Evolutionary conservation across 2,113 vertebrate genomes (phyloP), one percentile per base, ranked within the genome.

Genomic region (Phrynosoma platyrhinos): DNA sequence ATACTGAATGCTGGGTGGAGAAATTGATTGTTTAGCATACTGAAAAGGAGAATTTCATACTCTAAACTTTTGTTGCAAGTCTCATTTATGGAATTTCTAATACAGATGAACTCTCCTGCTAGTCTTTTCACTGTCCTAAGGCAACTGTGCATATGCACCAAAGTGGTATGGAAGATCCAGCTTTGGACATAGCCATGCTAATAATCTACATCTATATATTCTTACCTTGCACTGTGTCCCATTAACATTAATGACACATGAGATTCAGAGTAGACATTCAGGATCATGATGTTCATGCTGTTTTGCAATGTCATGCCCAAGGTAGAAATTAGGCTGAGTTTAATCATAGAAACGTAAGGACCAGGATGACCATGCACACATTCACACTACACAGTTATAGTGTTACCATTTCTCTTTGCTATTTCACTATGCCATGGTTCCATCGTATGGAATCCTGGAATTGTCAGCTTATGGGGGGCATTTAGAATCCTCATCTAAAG

Each of bases 1-100:
- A 66, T 25, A 13, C 9, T 47, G 40, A 66, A 25, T 36, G 12
- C 36, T 5, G 4, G 23, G 23, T 40, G 23, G 8, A 68, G 40
- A 66, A 21, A 81, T 64, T 6, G n/a, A 64, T 58, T 64, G 32
- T n/a, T n/a, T 81, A 21, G 21, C 23, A 40, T 81, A 10, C 36
- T 64, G 12, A 47, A 47, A 47, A 47, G 47, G 47, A 47, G 47
- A 36, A 64, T 21, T 32, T 18, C 20, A 64, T 32, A 25, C 55
- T 64, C 55, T 23, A 64, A 32, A 6, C 0, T 42, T 66, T 66
- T 16, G 21, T 36, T 64, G 32, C 5, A 16, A 5, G 27, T n/a
- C 27, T n/a, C 9, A 10, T 7, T 40, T 25, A 25, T 9, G 1
- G 8, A 0, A 0, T 85, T 77, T 91, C 55, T 55, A 9, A 64